Conservation (phyloP, 2,888 invertebrate genomes). For the Nipponacmea schrenckii region DNA sequence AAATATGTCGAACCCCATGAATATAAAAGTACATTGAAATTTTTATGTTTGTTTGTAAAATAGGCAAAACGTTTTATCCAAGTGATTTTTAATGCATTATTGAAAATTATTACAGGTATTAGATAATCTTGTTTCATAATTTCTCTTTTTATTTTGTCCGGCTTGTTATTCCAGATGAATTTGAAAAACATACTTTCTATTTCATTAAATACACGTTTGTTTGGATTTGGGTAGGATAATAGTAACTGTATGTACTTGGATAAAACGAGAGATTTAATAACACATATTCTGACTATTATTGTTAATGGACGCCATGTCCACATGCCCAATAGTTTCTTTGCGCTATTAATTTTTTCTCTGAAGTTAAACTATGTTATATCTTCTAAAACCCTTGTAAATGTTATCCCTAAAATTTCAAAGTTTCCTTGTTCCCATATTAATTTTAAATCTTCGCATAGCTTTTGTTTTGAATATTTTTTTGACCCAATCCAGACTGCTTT, state of each 20-base stretch:
- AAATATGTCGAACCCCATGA: no score
- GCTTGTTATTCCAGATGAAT: no score
- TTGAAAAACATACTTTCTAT: conserved; percentile 12
- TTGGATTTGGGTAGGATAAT: conserved; percentile 15
- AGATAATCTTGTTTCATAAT: conserved; percentile 9
- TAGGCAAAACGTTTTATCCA: no score
- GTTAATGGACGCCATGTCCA: conserved; percentile 8
- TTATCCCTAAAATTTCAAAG: conserved; percentile 18
- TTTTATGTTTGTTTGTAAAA: no score
- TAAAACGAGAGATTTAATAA: conserved; percentile 18
- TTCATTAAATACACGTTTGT: conserved; percentile 9
- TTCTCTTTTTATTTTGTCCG: conserved; percentile 19
- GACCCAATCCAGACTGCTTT: conserved; percentile 10
- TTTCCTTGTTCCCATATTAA: conserved; percentile 13
- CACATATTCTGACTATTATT: conserved; percentile 12
- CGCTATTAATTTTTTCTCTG: conserved; percentile 7
- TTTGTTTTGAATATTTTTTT: conserved; percentile 14
- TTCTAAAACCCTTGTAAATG: conserved; percentile 6
- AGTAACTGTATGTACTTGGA: conserved; percentile 12
- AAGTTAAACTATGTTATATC: conserved; percentile 10
- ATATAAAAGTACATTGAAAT: no score
- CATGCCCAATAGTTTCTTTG: conserved; percentile 8
- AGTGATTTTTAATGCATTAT: conserved; percentile 16
- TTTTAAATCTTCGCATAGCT: conserved; percentile 5
- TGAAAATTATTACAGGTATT: conserved; percentile 9